Evolutionary conservation across 2,113 vertebrate genomes (phyloP).

Genomic region (Anolis sagrei): DNA sequence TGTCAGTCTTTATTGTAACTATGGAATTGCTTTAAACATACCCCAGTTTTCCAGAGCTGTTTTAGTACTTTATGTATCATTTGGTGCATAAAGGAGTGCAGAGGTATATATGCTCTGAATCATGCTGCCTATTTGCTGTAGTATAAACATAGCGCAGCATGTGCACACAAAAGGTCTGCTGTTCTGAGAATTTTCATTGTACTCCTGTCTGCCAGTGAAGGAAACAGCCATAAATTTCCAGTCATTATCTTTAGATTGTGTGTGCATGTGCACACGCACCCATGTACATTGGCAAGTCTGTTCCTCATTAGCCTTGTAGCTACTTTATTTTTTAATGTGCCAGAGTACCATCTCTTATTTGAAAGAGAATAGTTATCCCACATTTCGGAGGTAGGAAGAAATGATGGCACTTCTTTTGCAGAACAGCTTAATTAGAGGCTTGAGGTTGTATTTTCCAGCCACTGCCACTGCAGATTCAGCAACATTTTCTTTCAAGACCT

Average conservation of each 20-base stretch:
- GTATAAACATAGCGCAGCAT: conserved; percentile 65
- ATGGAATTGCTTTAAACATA: conserved; percentile 42
- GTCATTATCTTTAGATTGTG: conserved; percentile 67
- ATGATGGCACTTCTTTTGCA: conserved; percentile 1
- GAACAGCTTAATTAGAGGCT: not conserved
- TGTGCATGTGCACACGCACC: conserved; percentile 54
- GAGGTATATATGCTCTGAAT: conserved; percentile 66
- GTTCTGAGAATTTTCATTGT: conserved; percentile 67
- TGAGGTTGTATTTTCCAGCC: conserved; percentile 34
- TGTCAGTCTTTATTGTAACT: conserved; percentile 25
- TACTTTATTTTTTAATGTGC: conserved; percentile 48
- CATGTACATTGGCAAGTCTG: conserved; percentile 37
- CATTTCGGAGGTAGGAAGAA: conserved; percentile 32
- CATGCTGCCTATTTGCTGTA: conserved; percentile 56
- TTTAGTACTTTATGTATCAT: conserved; percentile 48
- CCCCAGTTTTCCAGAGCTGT: conserved; percentile 51
- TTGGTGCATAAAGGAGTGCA: conserved; percentile 59
- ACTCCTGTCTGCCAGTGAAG: conserved; percentile 55
- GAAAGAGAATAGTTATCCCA: conserved; percentile 10
- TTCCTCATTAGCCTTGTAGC: conserved; percentile 48
- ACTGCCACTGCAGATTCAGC: not conserved
- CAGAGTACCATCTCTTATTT: conserved; percentile 30
- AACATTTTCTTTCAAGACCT: conserved; percentile 46
- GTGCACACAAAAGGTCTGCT: conserved; percentile 60
- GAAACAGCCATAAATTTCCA: conserved; percentile 68